phyloP scores from a whole-genome alignment of 2,113 vertebrate species.

The Balaenoptera acutorostrata region DNA sequence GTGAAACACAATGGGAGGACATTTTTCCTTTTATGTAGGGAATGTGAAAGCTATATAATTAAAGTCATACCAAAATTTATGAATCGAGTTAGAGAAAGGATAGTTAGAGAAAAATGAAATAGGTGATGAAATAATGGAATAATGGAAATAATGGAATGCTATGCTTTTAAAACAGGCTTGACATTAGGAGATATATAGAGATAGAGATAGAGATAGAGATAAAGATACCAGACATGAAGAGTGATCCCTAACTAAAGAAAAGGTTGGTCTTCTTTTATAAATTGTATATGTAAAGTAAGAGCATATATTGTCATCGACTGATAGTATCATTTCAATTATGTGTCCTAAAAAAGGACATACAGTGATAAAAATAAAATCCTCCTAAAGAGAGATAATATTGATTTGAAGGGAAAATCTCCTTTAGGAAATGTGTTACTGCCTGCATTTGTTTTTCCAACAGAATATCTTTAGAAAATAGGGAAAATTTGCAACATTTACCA shows the following conservation, averaged over 20 bases:
- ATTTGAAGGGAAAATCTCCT: neutral
- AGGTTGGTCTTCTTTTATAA: neutral
- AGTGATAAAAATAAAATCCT: neutral
- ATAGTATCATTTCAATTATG: neutral
- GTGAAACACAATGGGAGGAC: neutral
- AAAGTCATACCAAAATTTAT: neutral
- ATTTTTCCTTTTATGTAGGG: neutral
- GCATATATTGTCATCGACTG: neutral
- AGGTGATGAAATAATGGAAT: neutral
- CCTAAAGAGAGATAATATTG: neutral
- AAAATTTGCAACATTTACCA: neutral
- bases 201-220: neutral
- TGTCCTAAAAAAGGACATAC: neutral
- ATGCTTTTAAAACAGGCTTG: neutral
- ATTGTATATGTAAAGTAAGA: neutral
- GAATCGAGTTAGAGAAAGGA: neutral
- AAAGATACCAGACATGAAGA: neutral
- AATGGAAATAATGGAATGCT: neutral
- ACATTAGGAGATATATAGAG: neutral
- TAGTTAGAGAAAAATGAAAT: neutral
- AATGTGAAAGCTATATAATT: neutral
- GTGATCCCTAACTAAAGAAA: neutral
- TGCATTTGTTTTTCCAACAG: neutral
- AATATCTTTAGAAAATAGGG: neutral
- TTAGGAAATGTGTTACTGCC: neutral